A percentile compares a stretch with the other conserved stretches of the same genome.
These are phyloP conservation scores for Nudaria mundana DNA, from an alignment of 2,888 invertebrate genomes.

Conservation along the genomic window DNA sequence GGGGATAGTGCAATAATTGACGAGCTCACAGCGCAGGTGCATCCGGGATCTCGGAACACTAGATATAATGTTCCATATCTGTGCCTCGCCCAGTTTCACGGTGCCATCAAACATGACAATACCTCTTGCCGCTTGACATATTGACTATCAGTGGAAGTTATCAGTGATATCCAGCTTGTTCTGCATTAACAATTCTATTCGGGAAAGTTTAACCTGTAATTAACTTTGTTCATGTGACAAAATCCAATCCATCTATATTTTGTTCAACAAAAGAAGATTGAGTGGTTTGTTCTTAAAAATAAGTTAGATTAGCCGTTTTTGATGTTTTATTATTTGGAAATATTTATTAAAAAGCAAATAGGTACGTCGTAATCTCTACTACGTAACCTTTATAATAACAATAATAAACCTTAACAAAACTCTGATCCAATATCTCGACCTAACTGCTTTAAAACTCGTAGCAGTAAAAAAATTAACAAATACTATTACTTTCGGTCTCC, in stretches of 20 bases:
- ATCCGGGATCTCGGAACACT: constrained; percentile 40
- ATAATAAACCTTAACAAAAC: no score
- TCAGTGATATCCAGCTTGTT: constrained; percentile 31
- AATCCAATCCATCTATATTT: no score
- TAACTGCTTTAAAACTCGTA: no score
- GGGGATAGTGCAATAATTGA: constrained; percentile 50
- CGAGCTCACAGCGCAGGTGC: constrained; percentile 66
- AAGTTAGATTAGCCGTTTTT: no score
- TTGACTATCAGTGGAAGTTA: constrained; percentile 18
- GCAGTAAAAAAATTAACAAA: no score
- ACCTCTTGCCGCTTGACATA: constrained; percentile 9
- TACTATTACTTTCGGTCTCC: constrained; percentile 56
- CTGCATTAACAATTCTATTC: constrained; percentile 51
- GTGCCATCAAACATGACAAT: constrained; percentile 3
- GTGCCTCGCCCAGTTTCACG: constrained; percentile 24
- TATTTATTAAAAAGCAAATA: no score
- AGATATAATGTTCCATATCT: constrained; percentile 15
- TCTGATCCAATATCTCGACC: no score
- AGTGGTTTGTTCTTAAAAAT: no score
- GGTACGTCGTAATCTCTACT: no score
- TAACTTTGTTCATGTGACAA: constrained; percentile 2
- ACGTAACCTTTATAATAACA: no score
- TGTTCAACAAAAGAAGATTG: no score
- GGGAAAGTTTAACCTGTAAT: constrained; percentile 26
- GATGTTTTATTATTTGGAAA: no score